Evolutionary conservation across 2,113 vertebrate genomes (phyloP).

Genomic region (Takifugu flavidus): DNA sequence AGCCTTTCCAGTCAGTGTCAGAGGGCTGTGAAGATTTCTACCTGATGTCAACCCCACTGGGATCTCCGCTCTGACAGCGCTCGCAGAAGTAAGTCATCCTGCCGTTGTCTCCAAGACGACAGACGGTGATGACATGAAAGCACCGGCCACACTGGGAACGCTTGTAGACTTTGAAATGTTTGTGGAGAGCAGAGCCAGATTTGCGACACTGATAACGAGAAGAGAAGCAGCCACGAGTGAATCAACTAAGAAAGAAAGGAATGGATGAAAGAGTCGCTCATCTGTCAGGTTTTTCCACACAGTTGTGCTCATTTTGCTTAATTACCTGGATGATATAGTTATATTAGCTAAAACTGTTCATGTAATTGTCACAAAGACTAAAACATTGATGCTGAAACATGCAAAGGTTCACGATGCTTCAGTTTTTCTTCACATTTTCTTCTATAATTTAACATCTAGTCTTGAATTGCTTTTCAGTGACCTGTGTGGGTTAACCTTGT

Average conservation of each 20-base stretch:
- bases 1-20: conserved; percentile 11
- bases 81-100: conserved; percentile 94
- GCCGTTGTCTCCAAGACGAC: conserved; percentile 85
- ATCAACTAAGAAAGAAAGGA: conserved; percentile 1
- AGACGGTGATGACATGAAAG: conserved; percentile 76
- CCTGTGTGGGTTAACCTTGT: too few relatives aligned
- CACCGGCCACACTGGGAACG: conserved; percentile 81
- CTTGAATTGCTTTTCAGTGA: too few relatives aligned
- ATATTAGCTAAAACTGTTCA: conserved; percentile 4
- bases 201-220: conserved; percentile 79
- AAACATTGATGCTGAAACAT: too few relatives aligned
- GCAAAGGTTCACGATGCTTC: too few relatives aligned
- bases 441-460: too few relatives aligned
- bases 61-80: conserved; percentile 80
- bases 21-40: conserved; percentile 52
- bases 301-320: neutral
- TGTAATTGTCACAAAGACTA: neutral
- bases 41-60: conserved; percentile 74
- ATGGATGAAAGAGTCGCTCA: conserved; percentile 22
- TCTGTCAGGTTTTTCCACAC: neutral
- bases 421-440: too few relatives aligned
- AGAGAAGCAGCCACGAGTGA: conserved; percentile 3
- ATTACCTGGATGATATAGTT: neutral
- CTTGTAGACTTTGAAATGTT: conserved; percentile 88
- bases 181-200: conserved; percentile 77